A percentile compares a stretch with the other conserved stretches of the same genome.
These are phyloP conservation scores for Pachyramphus minor DNA, from an alignment of 2,113 vertebrate species.

Conservation along the genomic window DNA sequence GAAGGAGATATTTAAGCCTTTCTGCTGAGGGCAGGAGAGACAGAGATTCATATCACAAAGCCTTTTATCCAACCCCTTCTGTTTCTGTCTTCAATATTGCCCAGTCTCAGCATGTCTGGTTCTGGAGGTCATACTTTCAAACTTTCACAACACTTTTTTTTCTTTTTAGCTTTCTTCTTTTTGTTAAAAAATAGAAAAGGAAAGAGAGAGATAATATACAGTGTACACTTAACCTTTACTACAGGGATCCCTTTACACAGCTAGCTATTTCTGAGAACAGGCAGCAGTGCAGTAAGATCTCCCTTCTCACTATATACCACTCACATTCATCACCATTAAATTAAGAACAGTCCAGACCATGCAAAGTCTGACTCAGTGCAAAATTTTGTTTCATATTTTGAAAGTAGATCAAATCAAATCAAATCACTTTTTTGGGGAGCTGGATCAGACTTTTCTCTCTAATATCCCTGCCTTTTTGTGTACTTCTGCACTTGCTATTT, in stretches of 20 bases:
- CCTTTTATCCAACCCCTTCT: conserved; percentile 86
- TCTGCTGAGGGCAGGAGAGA: conserved; percentile 87
- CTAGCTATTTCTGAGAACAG: conserved; percentile 33
- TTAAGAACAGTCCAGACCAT: not conserved
- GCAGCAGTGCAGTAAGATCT: conserved; percentile 11
- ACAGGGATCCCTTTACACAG: conserved; percentile 34
- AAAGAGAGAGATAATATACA: conserved; percentile 4
- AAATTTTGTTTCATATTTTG: not conserved
- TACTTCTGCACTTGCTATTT: conserved; percentile 8
- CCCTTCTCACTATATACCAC: not conserved
- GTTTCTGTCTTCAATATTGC: conserved; percentile 81
- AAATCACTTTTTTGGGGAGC: not conserved
- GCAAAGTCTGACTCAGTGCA: not conserved
- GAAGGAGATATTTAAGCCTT: conserved; percentile 94
- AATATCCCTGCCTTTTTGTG: not conserved
- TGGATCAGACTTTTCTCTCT: not conserved
- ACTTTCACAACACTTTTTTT: conserved; percentile 31
- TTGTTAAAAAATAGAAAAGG: not conserved
- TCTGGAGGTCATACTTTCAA: conserved; percentile 82
- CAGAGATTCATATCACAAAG: conserved; percentile 89
- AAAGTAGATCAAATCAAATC: not conserved
- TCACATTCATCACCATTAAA: conserved; percentile 21
- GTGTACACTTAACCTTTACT: conserved; percentile 59
- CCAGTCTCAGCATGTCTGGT: conserved; percentile 80
- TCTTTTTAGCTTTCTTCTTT: not conserved